Evolutionary conservation across 2,888 invertebrate species (phyloP), one percentile per base, ranked within the genome.

Genomic region (Macaria liturata): DNA sequence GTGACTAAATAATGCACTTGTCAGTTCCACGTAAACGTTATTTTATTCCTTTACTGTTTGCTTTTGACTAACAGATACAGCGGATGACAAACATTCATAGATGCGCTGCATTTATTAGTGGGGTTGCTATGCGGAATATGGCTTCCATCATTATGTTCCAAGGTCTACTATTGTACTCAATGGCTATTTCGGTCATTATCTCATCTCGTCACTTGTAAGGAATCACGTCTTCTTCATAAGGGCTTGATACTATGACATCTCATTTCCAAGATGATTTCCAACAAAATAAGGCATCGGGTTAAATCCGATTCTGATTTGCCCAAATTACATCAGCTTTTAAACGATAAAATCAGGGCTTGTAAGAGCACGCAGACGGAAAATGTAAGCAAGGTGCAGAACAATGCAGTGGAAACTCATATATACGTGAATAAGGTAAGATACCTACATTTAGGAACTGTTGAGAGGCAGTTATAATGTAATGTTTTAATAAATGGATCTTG

Each of bases 151-250:
- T 50, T 58, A 43, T 43, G 40, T 49, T 32, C 30, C 44, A 34
- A 42, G 8, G 42, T 42, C 42, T 42, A 42, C 5, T n/a, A 4
- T 46, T 56, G 34, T 4, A 51, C 37, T 37, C 34, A 20, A 9
- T 3, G 9, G 32, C 45, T 57, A 57, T 52, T 57, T 52, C 48
- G 9, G 32, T 49, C 45, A 39, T 30, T 32, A 49, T 44, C 45
- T 52, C 54, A 58, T 58, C 50, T 50, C 46, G 8, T 5, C 46
- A 54, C 50, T 58, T 58, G 49, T 58, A 49, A 9, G 57, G 45
- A 8, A 20, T 53, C 57, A 5, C 42, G 5, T 45, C 4, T 0
- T 37, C 49, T 53, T 46, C 44, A 51, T 51, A 51, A 51, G 50
- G 3, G 34, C 9, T 51, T 30, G 37, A 20, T 49, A 52, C 32